Percentiles rank a stretch among this genome's conserved stretches.
These are phyloP conservation scores for Apamea crenata DNA, from an alignment of 2,888 invertebrate genomes.

Conservation along the genomic window DNA sequence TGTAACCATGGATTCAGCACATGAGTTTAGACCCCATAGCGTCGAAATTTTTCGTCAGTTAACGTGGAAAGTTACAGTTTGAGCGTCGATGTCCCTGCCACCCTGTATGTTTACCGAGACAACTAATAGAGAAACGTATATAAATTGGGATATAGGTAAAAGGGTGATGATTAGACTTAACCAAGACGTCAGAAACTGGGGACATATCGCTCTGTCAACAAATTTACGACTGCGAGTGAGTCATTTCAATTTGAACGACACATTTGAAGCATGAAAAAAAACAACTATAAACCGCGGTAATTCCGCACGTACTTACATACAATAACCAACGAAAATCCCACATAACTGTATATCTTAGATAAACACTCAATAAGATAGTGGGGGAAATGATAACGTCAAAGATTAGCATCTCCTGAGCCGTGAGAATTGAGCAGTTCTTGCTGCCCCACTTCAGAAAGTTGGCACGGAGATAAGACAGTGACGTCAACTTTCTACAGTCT, in stretches of 20 bases:
- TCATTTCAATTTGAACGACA: not conserved
- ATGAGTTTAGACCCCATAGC: no score
- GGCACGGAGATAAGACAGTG: conserved; percentile 30
- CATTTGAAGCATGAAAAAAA: not conserved
- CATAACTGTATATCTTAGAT: conserved; percentile 51
- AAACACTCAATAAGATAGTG: conserved; percentile 60
- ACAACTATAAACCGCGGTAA: not conserved
- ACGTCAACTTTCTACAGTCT: conserved; percentile 38
- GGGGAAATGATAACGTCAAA: conserved; percentile 53
- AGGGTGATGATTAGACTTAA: not conserved
- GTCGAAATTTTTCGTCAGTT: no score
- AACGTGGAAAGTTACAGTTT: no score
- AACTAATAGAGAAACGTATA: no score
- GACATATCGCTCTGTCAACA: not conserved
- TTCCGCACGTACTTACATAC: conserved; percentile 14
- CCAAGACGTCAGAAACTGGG: not conserved
- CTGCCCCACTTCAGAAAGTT: conserved; percentile 44
- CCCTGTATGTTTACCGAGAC: no score
- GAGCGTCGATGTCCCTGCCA: no score
- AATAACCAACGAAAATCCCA: conserved; percentile 58
- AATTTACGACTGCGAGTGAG: not conserved
- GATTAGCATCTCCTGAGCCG: conserved; percentile 64
- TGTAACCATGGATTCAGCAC: no score
- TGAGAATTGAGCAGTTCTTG: conserved; percentile 56
- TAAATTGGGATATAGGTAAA: not conserved